A percentile compares a stretch with the other conserved stretches of the same genome.
Conservation (phyloP, 2,888 invertebrate genomes). For the Eilema caniola region DNA sequence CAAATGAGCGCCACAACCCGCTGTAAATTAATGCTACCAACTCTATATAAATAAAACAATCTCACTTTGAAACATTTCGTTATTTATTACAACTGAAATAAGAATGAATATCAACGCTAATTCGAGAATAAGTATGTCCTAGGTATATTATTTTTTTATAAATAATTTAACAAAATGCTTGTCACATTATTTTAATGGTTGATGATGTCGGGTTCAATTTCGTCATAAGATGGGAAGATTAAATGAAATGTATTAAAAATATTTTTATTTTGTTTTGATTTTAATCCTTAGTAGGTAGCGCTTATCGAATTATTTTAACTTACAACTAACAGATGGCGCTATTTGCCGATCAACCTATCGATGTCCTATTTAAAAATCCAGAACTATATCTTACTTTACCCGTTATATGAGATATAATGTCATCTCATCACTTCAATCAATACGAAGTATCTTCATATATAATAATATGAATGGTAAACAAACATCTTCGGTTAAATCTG, state of each 20-base stretch:
- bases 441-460: not conserved
- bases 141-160: conserved; percentile 50
- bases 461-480: not conserved
- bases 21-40: conserved; percentile 74
- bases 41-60: conserved; percentile 80
- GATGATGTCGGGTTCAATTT: conserved; percentile 30
- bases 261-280: conserved; percentile 42
- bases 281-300: conserved; percentile 29
- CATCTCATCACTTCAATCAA: not conserved
- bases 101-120: conserved; percentile 6
- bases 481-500: conserved; percentile 3
- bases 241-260: conserved; percentile 31
- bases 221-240: conserved; percentile 37
- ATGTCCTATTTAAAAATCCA: not conserved
- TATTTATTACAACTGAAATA: conserved; percentile 46
- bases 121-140: conserved; percentile 34
- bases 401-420: not conserved
- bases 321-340: conserved; percentile 12
- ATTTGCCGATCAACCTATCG: not conserved
- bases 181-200: conserved; percentile 32
- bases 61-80: conserved; percentile 73
- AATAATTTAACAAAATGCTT: conserved; percentile 44
- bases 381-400: not conserved
- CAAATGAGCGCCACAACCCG: conserved; percentile 89
- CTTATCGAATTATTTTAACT: not conserved